These are phyloP conservation scores for Prochilodus magdalenae DNA, from an alignment of 2,113 vertebrate species.

Conservation along the genomic window DNA sequence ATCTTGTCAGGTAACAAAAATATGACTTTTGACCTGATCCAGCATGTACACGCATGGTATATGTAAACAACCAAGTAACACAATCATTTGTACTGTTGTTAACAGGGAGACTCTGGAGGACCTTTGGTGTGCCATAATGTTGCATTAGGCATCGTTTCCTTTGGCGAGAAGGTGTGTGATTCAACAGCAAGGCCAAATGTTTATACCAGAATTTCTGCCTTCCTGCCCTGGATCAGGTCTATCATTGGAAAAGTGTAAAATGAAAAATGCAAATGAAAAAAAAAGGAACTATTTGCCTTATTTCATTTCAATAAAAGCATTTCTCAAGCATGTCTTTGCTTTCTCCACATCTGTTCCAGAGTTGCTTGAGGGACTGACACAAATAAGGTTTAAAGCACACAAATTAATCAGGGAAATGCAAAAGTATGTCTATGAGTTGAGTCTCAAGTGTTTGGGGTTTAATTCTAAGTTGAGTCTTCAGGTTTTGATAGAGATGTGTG, in stretches of 20 bases:
- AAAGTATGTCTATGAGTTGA: too few relatives aligned
- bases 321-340: neutral
- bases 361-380: too few relatives aligned
- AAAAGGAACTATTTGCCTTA: too few relatives aligned
- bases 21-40: too few relatives aligned
- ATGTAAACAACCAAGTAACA: neutral
- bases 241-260: neutral
- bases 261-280: too few relatives aligned
- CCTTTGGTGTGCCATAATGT: slow-evolving; percentile 53
- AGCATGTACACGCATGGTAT: neutral
- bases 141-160: slow-evolving; percentile 42
- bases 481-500: too few relatives aligned
- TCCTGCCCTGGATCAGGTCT: neutral
- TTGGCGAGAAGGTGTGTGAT: slow-evolving; percentile 15
- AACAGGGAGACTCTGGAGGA: slow-evolving; percentile 59
- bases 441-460: too few relatives aligned
- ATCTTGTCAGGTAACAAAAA: neutral
- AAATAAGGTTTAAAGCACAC: too few relatives aligned
- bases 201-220: slow-evolving; percentile 42
- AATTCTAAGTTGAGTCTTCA: too few relatives aligned
- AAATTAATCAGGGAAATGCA: too few relatives aligned
- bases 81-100: neutral
- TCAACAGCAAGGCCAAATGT: neutral
- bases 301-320: neutral
- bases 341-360: too few relatives aligned